A percentile compares a stretch with the other conserved stretches of the same genome.
Evolutionary conservation across 2,888 invertebrate species (phyloP).

Genomic region (Ormyrus pomaceus): DNA sequence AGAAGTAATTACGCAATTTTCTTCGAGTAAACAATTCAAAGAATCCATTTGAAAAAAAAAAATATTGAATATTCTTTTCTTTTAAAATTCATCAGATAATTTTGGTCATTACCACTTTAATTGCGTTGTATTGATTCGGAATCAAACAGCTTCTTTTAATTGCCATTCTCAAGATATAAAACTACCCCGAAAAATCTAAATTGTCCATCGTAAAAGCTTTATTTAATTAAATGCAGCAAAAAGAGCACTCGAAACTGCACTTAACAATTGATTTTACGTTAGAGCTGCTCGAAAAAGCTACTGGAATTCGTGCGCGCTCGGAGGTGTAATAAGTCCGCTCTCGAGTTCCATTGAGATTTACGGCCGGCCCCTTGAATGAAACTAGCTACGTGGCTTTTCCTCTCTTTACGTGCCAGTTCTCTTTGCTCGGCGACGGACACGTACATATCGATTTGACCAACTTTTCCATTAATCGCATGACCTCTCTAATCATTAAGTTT

Average conservation of each 20-base stretch:
- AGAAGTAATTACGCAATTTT: no score
- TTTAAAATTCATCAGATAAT: no score
- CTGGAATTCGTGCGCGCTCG: not conserved
- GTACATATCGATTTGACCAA: not conserved
- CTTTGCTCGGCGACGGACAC: not conserved
- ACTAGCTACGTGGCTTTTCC: conserved; percentile 17
- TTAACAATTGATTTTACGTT: conserved; percentile 30
- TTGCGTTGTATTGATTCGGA: no score
- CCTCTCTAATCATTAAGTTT: conserved; percentile 40
- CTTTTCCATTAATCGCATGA: conserved; percentile 24
- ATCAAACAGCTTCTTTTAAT: not conserved
- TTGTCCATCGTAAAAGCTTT: not conserved
- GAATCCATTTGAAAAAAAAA: no score
- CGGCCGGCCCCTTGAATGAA: conserved; percentile 32
- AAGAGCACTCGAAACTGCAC: not conserved
- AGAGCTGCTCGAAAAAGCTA: not conserved
- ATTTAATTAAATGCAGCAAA: not conserved
- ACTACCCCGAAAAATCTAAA: no score
- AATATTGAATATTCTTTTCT: no score
- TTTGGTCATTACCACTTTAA: no score
- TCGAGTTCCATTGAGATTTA: conserved; percentile 48
- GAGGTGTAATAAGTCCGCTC: conserved; percentile 27
- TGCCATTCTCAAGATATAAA: no score
- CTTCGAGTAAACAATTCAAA: no score
- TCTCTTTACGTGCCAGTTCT: not conserved